phyloP scores from a whole-genome alignment of 2,113 vertebrate species.

The Lichenostomus cassidix region DNA sequence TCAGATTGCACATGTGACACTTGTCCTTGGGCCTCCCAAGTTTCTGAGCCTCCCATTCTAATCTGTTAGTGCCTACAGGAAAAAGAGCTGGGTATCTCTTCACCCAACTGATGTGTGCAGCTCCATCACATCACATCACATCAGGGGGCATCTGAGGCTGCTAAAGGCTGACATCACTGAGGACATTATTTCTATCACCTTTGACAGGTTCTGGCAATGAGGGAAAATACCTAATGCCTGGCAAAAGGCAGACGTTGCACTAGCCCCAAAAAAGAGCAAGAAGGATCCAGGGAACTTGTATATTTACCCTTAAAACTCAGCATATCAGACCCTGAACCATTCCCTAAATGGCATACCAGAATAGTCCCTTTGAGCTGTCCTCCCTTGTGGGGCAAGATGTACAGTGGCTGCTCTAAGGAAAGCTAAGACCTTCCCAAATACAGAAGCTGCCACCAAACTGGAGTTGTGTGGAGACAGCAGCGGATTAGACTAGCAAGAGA shows the following conservation, averaged over 20 bases:
- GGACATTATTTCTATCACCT: not conserved
- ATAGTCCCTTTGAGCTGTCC: not conserved
- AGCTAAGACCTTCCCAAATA: not conserved
- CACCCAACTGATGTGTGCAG: accelerated
- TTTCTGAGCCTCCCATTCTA: not conserved
- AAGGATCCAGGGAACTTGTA: not conserved
- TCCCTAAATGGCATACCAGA: not conserved
- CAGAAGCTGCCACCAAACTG: not conserved
- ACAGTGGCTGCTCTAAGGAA: not conserved
- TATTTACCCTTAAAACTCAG: not conserved
- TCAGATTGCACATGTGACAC: not conserved
- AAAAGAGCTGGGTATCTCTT: not conserved
- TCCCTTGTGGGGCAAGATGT: not conserved
- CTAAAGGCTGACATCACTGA: not conserved
- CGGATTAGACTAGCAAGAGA: not conserved
- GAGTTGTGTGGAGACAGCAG: not conserved
- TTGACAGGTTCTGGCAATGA: not conserved
- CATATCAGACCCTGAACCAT: not conserved
- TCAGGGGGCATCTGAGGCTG: not conserved
- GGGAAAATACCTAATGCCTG: not conserved
- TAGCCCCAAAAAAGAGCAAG: not conserved
- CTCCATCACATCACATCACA: not conserved
- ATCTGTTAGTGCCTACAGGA: not conserved
- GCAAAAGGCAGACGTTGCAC: not conserved
- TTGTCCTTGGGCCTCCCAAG: not conserved